These are phyloP conservation scores for Gadopsis bispinosus DNA, from an alignment of 2,797 vertebrate species.

Conservation along the genomic window DNA sequence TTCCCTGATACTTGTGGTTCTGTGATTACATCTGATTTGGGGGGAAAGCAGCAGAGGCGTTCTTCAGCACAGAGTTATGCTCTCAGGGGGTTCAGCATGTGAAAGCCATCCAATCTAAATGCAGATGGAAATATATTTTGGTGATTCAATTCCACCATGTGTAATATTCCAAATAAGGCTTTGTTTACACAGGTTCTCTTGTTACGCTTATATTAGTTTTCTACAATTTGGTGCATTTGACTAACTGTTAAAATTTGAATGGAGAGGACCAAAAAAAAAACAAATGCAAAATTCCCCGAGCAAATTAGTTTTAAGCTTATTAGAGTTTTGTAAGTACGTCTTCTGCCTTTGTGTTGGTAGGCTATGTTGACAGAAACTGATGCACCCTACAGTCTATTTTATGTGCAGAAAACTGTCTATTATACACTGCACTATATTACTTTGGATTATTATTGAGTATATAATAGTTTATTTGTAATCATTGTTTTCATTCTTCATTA, in stretches of 20 bases:
- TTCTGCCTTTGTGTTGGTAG: conserved; percentile 2
- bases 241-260: conserved; percentile 23
- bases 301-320: conserved; percentile 31
- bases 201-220: conserved; percentile 37
- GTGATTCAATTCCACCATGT: conserved; percentile 62
- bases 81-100: conserved; percentile 66
- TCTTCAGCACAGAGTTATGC: conserved; percentile 41
- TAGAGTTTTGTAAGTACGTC: conserved; percentile 16
- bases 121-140: conserved; percentile 73
- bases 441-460: not conserved
- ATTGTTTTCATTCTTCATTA: not conserved
- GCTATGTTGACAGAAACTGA: not conserved
- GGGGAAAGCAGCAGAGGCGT: conserved; percentile 32
- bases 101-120: conserved; percentile 78
- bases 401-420: not conserved
- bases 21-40: conserved; percentile 75
- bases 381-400: not conserved
- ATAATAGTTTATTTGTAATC: not conserved
- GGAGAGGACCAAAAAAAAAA: conserved; percentile 9
- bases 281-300: conserved; percentile 15
- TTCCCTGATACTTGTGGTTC: conserved; percentile 59
- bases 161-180: conserved; percentile 50
- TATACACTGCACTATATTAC: too few species aligned
- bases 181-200: conserved; percentile 30
- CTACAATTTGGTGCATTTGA: conserved; percentile 37